Conservation (phyloP, 2,797 vertebrate species). For the Enteromius anoplus region DNA sequence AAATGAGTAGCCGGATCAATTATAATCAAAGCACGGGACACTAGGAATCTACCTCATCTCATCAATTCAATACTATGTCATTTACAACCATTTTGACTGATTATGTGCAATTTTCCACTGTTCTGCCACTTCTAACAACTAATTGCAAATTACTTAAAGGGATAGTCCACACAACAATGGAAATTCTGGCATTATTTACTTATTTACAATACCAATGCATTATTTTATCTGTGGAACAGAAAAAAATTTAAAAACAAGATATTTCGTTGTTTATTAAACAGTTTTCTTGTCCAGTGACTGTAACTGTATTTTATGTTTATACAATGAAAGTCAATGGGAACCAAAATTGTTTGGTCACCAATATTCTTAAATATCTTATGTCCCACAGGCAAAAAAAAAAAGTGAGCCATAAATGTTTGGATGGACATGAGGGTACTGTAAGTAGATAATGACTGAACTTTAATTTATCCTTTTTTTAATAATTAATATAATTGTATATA, state of each 20-base stretch:
- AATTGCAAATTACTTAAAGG: neutral
- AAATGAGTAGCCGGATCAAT: slow-evolving; percentile 52
- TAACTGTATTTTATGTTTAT: neutral
- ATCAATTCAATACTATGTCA: slow-evolving; percentile 15
- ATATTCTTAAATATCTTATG: neutral
- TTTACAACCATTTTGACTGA: slow-evolving; percentile 1
- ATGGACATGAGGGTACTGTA: neutral
- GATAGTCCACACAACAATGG: neutral
- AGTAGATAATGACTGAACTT: neutral
- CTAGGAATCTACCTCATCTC: slow-evolving; percentile 15
- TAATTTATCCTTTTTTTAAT: neutral
- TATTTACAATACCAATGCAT: neutral
- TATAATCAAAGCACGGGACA: slow-evolving; percentile 41
- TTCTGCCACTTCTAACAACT: neutral
- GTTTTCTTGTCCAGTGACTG: neutral
- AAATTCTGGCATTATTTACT: neutral
- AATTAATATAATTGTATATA: neutral
- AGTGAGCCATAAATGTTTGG: neutral
- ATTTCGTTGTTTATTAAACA: neutral
- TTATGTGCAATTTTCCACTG: neutral
- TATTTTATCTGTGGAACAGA: neutral
- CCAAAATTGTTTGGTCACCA: neutral
- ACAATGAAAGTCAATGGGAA: neutral
- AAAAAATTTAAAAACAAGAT: neutral
- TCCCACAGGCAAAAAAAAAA: neutral